phyloP scores from a whole-genome alignment of 2,888 invertebrate genomes.

The Chymomyza caudatula region DNA sequence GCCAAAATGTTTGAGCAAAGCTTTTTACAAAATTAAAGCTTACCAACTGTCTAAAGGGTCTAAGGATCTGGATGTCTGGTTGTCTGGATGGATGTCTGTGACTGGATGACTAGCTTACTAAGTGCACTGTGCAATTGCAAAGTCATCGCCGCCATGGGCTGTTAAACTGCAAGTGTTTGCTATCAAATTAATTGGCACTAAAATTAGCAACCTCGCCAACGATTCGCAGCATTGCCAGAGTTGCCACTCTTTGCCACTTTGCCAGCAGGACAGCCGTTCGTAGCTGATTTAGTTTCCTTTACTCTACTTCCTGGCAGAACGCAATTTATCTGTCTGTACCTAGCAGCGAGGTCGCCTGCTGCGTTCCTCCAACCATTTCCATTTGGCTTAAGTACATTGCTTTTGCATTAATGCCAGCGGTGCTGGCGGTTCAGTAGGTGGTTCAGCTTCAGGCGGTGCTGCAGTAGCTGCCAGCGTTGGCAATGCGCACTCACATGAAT shows the following conservation, averaged over 20 bases:
- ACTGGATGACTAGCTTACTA: not conserved
- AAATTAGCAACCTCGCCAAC: conserved; percentile 63
- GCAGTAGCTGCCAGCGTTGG: conserved; percentile 4
- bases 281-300: conserved; percentile 42
- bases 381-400: conserved; percentile 68
- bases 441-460: conserved; percentile 7
- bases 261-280: not conserved
- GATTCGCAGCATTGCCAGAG: conserved; percentile 68
- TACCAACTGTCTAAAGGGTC: not conserved
- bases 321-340: conserved; percentile 27
- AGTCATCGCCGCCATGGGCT: conserved; percentile 34
- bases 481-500: conserved; percentile 65
- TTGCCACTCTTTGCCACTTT: not conserved
- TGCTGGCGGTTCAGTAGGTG: conserved; percentile 6
- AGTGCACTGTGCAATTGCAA: conserved; percentile 22
- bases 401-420: conserved; percentile 67
- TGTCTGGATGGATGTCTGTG: conserved; percentile 5
- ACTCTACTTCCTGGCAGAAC: not conserved
- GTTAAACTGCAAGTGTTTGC: conserved; percentile 58
- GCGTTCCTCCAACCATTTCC: conserved; percentile 43
- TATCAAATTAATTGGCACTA: conserved; percentile 71
- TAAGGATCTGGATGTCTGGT: conserved; percentile 2
- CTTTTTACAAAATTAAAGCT: conserved; percentile 66
- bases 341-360: conserved; percentile 40
- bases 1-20: conserved; percentile 40